These are phyloP conservation scores for Capra hircus DNA, from an alignment of 2,113 vertebrate species.

Conservation along the genomic window DNA sequence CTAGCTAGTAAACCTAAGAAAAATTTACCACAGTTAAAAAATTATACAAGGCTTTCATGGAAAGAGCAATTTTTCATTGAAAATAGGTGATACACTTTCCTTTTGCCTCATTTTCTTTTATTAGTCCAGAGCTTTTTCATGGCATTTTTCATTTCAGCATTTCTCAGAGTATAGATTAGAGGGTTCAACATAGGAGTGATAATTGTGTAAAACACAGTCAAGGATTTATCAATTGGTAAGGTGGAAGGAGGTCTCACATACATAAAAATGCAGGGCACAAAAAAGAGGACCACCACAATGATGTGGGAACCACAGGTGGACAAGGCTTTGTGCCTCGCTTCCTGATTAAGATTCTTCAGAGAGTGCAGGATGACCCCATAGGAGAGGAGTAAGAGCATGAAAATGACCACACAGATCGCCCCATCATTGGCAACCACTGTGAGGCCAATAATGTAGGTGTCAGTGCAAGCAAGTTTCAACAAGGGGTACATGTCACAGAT, in stretches of 20 bases:
- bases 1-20: background rate
- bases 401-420: slow-evolving; percentile 43
- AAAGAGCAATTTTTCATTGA: background rate
- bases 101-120: background rate
- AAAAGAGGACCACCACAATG: slow-evolving; percentile 25
- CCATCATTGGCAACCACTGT: slow-evolving; percentile 44
- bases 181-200: slow-evolving; percentile 63
- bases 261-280: slow-evolving; percentile 55
- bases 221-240: slow-evolving; percentile 48
- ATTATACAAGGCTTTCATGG: background rate
- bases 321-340: slow-evolving; percentile 48
- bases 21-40: background rate
- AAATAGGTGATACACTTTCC: background rate
- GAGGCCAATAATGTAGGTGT: slow-evolving; percentile 23
- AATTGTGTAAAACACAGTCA: slow-evolving; percentile 51
- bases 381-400: slow-evolving; percentile 42
- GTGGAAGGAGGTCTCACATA: slow-evolving; percentile 40
- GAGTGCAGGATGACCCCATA: slow-evolving; percentile 49
- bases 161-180: slow-evolving; percentile 61
- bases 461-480: slow-evolving; percentile 40
- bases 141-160: slow-evolving; percentile 59
- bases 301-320: slow-evolving; percentile 41
- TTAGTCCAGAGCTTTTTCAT: slow-evolving; percentile 42
- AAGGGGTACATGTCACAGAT: slow-evolving; percentile 55
- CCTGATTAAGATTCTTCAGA: slow-evolving; percentile 23